phyloP scores from a whole-genome alignment of 2,888 invertebrate species.

The Eulithis testata region DNA sequence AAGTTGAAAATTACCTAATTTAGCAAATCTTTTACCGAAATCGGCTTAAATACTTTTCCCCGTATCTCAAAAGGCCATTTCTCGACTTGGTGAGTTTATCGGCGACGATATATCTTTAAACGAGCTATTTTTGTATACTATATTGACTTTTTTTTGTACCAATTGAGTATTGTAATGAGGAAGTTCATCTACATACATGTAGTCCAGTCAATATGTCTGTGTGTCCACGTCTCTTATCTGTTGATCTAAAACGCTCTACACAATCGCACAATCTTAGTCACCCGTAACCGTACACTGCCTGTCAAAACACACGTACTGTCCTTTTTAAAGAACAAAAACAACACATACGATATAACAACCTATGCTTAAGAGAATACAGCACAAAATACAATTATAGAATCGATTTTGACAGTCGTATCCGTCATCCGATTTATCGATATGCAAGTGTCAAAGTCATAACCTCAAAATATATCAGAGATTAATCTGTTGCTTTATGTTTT shows the following conservation, averaged over 20 bases:
- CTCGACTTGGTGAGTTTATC: too few relatives aligned
- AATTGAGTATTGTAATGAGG: too few relatives aligned
- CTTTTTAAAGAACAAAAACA: conserved; percentile 55
- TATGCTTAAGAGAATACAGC: conserved; percentile 48
- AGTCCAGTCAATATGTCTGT: conserved; percentile 38
- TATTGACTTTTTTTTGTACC: too few relatives aligned
- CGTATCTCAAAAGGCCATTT: too few relatives aligned
- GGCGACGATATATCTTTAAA: too few relatives aligned
- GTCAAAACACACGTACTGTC: conserved; percentile 79
- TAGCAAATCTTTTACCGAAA: too few relatives aligned
- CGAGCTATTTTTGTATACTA: too few relatives aligned
- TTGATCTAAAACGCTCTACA: conserved; percentile 75
- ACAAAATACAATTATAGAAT: conserved; percentile 43
- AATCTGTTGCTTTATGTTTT: conserved; percentile 23
- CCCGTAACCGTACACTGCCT: conserved; percentile 76
- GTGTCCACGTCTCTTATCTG: conserved; percentile 64
- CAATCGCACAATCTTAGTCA: conserved; percentile 79
- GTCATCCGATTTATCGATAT: conserved; percentile 65
- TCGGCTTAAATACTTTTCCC: too few relatives aligned
- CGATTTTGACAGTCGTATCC: conserved; percentile 47
- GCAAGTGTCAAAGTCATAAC: conserved; percentile 68
- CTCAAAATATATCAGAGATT: conserved; percentile 60
- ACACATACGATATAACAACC: conserved; percentile 47
- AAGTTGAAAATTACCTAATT: too few relatives aligned
- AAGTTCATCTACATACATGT: too few relatives aligned